Conservation (phyloP, 2,113 vertebrate species). For the Vidua macroura region DNA sequence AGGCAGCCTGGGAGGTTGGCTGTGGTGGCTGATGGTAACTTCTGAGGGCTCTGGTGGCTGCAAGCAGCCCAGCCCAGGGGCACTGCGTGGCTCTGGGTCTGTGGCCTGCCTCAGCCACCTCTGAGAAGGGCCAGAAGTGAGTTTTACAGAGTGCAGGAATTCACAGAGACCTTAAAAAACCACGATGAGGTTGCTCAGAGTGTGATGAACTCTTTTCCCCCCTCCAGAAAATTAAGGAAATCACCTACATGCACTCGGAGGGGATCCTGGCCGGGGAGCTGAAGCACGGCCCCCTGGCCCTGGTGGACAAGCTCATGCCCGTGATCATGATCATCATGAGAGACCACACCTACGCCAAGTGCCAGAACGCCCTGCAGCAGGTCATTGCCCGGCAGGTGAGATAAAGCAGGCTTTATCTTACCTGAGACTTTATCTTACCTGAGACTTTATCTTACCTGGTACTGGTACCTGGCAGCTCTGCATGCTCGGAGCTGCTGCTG, state of each 20-base stretch:
- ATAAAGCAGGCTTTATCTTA: not conserved
- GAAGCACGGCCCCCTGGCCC: constrained; percentile 92
- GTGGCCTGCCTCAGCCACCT: no score
- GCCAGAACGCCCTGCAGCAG: constrained; percentile 97
- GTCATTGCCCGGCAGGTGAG: constrained; percentile 91
- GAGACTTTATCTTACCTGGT: no score
- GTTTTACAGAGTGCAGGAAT: not conserved
- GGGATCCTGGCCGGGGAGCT: constrained; percentile 96
- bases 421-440: no score
- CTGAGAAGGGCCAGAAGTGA: not conserved
- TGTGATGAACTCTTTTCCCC: not conserved
- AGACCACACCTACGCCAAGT: constrained; percentile 92
- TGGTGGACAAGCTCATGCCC: constrained; percentile 98
- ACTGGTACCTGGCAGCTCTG: no score
- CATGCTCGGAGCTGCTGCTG: rapidly evolving
- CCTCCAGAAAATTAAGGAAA: constrained; percentile 96
- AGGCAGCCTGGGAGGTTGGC: no score
- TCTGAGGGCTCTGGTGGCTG: not conserved
- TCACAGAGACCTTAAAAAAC: not conserved
- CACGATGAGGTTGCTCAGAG: not conserved
- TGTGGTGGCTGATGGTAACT: no score
- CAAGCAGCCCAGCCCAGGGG: not conserved
- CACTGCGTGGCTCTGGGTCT: not conserved
- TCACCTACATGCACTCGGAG: constrained; percentile 99
- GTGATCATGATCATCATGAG: constrained; percentile 99